phyloP scores from a whole-genome alignment of 2,797 vertebrate species.

The Channallabes apus region DNA sequence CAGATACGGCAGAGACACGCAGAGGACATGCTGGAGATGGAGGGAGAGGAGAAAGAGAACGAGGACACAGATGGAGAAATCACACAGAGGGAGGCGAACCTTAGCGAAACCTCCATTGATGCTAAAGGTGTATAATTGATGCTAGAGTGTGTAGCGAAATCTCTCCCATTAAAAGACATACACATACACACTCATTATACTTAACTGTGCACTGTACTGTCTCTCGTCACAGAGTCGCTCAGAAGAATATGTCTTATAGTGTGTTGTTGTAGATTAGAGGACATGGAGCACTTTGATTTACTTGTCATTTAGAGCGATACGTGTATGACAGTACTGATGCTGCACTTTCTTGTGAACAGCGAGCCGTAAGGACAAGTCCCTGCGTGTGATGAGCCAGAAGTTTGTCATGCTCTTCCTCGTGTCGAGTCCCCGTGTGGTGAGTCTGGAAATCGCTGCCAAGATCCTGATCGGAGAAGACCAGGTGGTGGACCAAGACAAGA shows the following conservation, averaged over 20 bases:
- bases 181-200: not conserved
- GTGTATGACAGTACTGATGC: not conserved
- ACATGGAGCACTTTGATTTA: not conserved
- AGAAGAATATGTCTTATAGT: not conserved
- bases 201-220: too few species aligned
- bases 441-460: constrained; percentile 93
- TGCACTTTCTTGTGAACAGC: not conserved
- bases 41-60: constrained; percentile 77
- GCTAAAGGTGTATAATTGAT: constrained; percentile 93
- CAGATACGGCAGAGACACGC: constrained; percentile 82
- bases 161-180: not conserved
- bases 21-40: constrained; percentile 74
- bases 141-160: constrained; percentile 67
- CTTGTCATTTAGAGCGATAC: not conserved
- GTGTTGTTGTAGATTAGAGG: not conserved
- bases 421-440: constrained; percentile 86
- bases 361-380: constrained; percentile 94
- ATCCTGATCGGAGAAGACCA: constrained; percentile 95
- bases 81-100: constrained; percentile 81
- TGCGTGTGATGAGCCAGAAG: constrained; percentile 97
- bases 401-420: constrained; percentile 98
- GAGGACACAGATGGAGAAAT: constrained; percentile 65
- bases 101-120: constrained; percentile 87
- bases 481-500: constrained; percentile 87
- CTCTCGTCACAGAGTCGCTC: not conserved